Base-by-base conservation (phyloP, 2,888 invertebrate species). In the Cheilosia soror region DNA sequence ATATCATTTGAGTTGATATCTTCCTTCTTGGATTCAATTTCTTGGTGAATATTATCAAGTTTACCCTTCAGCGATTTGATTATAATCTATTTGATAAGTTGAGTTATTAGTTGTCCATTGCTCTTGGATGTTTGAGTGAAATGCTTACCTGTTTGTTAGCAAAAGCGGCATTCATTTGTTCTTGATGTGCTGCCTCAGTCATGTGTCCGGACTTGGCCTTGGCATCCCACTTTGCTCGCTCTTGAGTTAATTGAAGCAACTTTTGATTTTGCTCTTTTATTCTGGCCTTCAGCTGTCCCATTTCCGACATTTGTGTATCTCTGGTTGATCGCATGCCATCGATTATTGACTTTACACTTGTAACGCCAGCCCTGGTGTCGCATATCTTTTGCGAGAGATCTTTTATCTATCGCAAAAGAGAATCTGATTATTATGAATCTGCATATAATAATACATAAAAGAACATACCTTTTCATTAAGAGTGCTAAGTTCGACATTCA, bases 271-370 rank as follows among this genome's bases (percentile, higher is more conserved):
- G 95, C 88, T 98, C 97, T 89, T 97, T 97, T 0, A 97, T 94
- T 89, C 95, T 94, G 9, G 95, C 95, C 91, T 97, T 98, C 1
- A 97, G 93, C 76, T 95, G 95, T 6, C 96, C 95, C 96, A 97
- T 96, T 88, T 97, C 97, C 4, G 95, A 94, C 94, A 99, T 95
- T 88, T 97, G 97, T 0, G 96, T 93, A 91, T 99, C 99, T 4
- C 99, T 94, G n/a, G 97, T 97, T 0, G 96, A 94, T 68, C 96
- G 93, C 99, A 99, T 99, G 0, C 97, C 96, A 91, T 99, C 99
- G 77, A 99, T 99, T n/a, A 97, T 97, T 0, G 97, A 95, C 92
- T 99, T 99, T 2, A 98, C 96, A 44, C 96, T 96, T 0, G 98
- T 97, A 0, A 99, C 98, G 2, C 96, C 97, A 5, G 96, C 96